phyloP scores from a whole-genome alignment of 2,888 invertebrate genomes.

The Esperia sulphurella region DNA sequence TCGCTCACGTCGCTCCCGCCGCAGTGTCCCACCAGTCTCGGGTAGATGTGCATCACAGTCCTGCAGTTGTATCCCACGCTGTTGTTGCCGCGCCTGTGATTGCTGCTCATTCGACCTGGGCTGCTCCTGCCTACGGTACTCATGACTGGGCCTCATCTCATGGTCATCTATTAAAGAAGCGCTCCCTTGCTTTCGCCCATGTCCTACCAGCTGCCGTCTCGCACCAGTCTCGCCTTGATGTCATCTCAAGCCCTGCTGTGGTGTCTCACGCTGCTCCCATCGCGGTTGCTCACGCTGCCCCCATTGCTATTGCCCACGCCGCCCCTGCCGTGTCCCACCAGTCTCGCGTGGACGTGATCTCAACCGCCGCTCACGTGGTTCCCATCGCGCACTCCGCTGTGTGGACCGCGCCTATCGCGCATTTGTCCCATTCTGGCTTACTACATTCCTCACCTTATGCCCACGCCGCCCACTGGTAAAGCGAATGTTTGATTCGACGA shows the following conservation, averaged over 20 bases:
- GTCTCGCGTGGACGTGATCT: conserved; percentile 56
- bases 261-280: conserved; percentile 37
- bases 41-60: conserved; percentile 48
- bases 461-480: conserved; percentile 45
- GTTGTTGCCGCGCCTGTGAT: conserved; percentile 3
- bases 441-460: conserved; percentile 21
- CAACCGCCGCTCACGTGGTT: conserved; percentile 36
- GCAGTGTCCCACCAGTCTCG: conserved; percentile 76
- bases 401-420: conserved; percentile 29
- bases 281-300: conserved; percentile 39
- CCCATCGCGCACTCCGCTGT: conserved; percentile 21
- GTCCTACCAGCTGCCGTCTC: conserved; percentile 65
- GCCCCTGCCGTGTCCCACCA: conserved; percentile 64
- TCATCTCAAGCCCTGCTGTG: conserved; percentile 27
- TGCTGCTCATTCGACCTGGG: conserved; percentile 6
- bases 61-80: conserved; percentile 32
- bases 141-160: conserved; percentile 13
- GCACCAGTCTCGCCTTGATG: conserved; percentile 70
- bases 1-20: conserved; percentile 50
- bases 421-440: conserved; percentile 30
- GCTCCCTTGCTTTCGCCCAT: conserved; percentile 39
- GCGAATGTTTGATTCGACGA: conserved; percentile 45
- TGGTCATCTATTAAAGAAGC: conserved; percentile 42
- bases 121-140: conserved; percentile 10
- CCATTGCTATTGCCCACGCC: conserved; percentile 32